Base-by-base conservation (phyloP, 2,797 vertebrate species). In the Danio tinwini region DNA sequence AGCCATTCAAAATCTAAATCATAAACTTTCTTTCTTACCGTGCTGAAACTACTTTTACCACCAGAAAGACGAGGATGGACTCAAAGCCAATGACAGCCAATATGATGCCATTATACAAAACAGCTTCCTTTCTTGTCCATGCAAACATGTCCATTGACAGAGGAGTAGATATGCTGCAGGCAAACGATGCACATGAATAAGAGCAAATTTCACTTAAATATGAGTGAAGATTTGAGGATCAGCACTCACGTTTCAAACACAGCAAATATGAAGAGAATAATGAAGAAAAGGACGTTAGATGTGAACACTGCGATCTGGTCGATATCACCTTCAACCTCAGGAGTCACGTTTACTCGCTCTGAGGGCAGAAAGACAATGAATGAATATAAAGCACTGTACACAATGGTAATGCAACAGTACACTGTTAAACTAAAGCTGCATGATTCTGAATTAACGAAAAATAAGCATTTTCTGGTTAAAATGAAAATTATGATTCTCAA, bases 141-240 rank as follows among this genome's bases (percentile, higher is more conserved):
- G 96, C 93, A 62, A 97, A 99, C 98, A 99, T 99, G 87, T 99
- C 97, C 97, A 99, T 99, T 0, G 97, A 96, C 83, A 99, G 39
- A 0, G 97, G 98, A 13, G 98, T 97, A 67, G 95, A 87, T 58
- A 99, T 98, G 17, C 98, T 99, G 86, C 63, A 81, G 62, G 53
- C 47, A 81, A 82, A 71, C 4, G 19, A 16, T 5, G n/a, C 5
- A 19, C 29, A n/a, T 55, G 9, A 29, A 52, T 52, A 39, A 12
- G n/a, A 39, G 12, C 8, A 42, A 4, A 13, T 49, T 21, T 21
- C 9, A 19, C 37, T 62, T 17, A 44, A 50, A 71, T 42, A 76
- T 13, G 7, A 19, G 7, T n/a, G 5, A 16, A 78, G 17, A 58
- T 17, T 37, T 49, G 2, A 67, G 14, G 21, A 50, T 1, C 2